Evolutionary conservation across 2,113 vertebrate species (phyloP), one percentile per base, ranked within the genome.

Genomic region (Chaetodon auriga): DNA sequence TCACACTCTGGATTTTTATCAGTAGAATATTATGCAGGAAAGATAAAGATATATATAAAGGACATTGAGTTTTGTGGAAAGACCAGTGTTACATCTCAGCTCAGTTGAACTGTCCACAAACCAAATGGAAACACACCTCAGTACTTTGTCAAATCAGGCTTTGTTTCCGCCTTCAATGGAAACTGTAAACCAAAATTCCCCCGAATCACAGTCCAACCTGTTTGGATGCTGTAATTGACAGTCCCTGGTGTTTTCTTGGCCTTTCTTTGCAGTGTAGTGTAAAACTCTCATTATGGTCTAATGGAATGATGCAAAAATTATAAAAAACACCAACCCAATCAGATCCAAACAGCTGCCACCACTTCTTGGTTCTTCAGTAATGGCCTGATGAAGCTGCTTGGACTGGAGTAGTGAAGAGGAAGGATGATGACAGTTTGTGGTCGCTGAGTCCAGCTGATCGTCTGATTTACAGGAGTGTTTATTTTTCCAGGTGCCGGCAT

Each of bases 401-500:
- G 46, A 66, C 64, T 51, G 8, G 60, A 45, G 73, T 43, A 53
- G 51, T 71, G 49, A 79, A 72, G 72, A 81, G 5, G 25, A 85
- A 43, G 54, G 53, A 68, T 66, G 53, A 75, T 77, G 69, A 79
- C 83, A 80, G 78, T 74, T 81, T 70, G 66, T 62, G 60, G 76
- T 66, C 49, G 38, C 14, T 25, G 55, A 75, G 19, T 25, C 65
- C 53, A 81, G 69, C 2, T 45, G 36, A 45, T 68, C 35, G 46
- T 68, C 53, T 87, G 62, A 64, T 80, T 86, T 36, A 70, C 21
- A 64, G 1, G 21, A 71, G 36, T 62, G 48, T 0, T 8, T 63
- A 73, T 79, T 85, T 87, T 85, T 91, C 88, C 82, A 89, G 81
- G 73, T 85, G 72, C 75, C 65, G 30, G 75, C 57, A 81, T 14